Base-by-base conservation (phyloP, 30 jellyfish, hydroid and myxozoan genomes). In the Cassiopea xamachana region DNA sequence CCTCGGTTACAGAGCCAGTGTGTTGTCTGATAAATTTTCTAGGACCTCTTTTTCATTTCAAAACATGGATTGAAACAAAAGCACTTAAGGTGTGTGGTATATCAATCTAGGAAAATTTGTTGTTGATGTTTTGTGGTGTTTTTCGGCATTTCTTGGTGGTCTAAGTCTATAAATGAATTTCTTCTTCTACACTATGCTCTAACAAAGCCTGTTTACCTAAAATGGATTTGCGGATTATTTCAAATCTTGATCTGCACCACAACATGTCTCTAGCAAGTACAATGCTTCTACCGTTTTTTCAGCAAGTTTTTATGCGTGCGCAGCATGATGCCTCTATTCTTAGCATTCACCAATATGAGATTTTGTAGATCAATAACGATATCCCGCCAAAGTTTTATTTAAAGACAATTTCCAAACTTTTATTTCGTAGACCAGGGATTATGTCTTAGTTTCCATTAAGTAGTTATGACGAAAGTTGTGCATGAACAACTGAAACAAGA, bases 101-200 rank as follows among this genome's bases (percentile, higher is more conserved):
- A 5, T 17, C 27, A 17, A 64, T 75, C 46, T 46, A 75, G 84
- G 84, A 39, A 1, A 0, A 18, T 75, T 75, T 51, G 70, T 75
- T 75, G 74, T 64, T 64, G 74, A 64, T 64, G 12, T 45, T 73
- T 75, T 75, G 67, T 75, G 84, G 84, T 43, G 45, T 75, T 39
- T 27, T 75, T 75, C 69, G 69, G 84, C 61, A 39, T 75, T 75
- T 75, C 84, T 75, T 75, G 84, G 84, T 75, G 84, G 84, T 59
- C 84, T 46, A 46, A 64, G 45, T 75, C 71, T 16, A 45, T 59
- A 75, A 75, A 45, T 59, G 43, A 6, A 14, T 59, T 27, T 59
- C 69, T 75, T 39, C 46, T 39, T 49, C 19, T 46, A 18, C 64
- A 55, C 64, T 46, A 55, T 75, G n/a, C 27, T 39, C 48, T 59